A percentile compares a stretch with the other conserved stretches of the same genome.
phyloP scores from a whole-genome alignment of 2,797 vertebrate species.

The Arctocebus calabarensis region DNA sequence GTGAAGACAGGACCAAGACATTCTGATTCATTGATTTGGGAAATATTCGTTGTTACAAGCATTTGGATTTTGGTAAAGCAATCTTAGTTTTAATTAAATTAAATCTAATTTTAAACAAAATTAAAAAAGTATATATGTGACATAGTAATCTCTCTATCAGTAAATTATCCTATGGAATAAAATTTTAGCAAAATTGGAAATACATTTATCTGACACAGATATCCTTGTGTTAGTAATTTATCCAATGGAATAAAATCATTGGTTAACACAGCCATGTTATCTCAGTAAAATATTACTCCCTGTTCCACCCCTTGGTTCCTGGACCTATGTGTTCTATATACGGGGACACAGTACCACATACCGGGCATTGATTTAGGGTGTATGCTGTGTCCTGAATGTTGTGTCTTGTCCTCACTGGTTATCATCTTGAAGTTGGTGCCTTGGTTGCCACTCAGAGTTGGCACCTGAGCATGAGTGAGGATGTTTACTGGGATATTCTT shows the following conservation, averaged over 20 bases:
- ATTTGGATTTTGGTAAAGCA: conserved; percentile 22
- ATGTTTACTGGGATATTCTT: not conserved
- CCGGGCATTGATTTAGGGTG: not conserved
- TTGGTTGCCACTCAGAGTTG: not conserved
- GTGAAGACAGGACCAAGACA: not conserved
- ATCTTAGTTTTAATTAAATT: conserved; percentile 61
- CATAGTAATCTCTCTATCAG: not conserved
- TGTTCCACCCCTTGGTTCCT: not conserved
- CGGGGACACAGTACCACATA: not conserved
- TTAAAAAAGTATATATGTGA: conserved; percentile 48
- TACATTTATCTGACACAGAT: not conserved
- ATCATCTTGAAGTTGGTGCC: not conserved
- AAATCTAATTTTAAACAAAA: conserved; percentile 58
- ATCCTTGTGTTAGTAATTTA: conserved; percentile 16
- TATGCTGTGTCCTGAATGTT: not conserved
- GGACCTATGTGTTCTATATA: not conserved
- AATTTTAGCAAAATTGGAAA: conserved; percentile 47
- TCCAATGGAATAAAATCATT: not conserved
- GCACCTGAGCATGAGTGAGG: not conserved
- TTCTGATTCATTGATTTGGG: not conserved
- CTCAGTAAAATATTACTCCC: not conserved
- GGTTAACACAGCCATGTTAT: not conserved
- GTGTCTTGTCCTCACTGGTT: not conserved
- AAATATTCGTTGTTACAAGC: conserved; percentile 3
- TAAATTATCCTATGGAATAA: conserved; percentile 8